These are phyloP conservation scores for Tubulanus polymorphus DNA, from an alignment of 2,888 invertebrate genomes.

Conservation along the genomic window DNA sequence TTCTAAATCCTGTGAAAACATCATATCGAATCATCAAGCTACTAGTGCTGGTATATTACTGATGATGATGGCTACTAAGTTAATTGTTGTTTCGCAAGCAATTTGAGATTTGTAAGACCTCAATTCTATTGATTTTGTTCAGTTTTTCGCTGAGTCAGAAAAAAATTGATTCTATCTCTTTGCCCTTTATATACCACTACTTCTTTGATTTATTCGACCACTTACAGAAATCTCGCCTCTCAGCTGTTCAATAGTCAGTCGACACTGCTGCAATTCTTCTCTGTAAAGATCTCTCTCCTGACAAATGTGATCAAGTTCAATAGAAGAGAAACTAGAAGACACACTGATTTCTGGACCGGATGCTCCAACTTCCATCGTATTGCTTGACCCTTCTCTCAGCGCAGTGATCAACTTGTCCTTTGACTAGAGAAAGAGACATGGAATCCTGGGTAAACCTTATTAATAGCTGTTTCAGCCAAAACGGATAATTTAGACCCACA, in stretches of 20 bases:
- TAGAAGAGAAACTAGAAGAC: conserved; percentile 28
- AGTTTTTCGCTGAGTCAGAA: too few relatives aligned
- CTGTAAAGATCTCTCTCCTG: conserved; percentile 61
- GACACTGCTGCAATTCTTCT: conserved; percentile 60
- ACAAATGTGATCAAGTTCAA: conserved; percentile 62
- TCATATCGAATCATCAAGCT: too few relatives aligned
- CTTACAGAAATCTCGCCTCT: conserved; percentile 58
- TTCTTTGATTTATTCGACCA: too few relatives aligned
- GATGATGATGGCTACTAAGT: too few relatives aligned
- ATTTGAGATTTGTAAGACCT: too few relatives aligned
- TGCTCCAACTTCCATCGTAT: conserved; percentile 17
- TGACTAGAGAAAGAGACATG: conserved; percentile 34
- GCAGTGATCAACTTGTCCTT: conserved; percentile 71
- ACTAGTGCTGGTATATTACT: too few relatives aligned
- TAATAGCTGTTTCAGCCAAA: not conserved
- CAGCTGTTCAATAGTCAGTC: conserved; percentile 53
- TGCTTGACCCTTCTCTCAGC: conserved; percentile 49
- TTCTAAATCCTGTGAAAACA: conserved; percentile 51
- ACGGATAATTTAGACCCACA: not conserved
- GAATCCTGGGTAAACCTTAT: not conserved
- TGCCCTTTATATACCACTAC: too few relatives aligned
- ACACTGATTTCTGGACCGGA: conserved; percentile 27
- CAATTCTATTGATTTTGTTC: too few relatives aligned
- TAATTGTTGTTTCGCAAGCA: too few relatives aligned
- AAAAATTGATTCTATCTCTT: too few relatives aligned